Percentiles rank a stretch among this genome's conserved stretches.
phyloP scores from a whole-genome alignment of 92 coral and sea anemone species.

The Palythoa heliodiscus region DNA sequence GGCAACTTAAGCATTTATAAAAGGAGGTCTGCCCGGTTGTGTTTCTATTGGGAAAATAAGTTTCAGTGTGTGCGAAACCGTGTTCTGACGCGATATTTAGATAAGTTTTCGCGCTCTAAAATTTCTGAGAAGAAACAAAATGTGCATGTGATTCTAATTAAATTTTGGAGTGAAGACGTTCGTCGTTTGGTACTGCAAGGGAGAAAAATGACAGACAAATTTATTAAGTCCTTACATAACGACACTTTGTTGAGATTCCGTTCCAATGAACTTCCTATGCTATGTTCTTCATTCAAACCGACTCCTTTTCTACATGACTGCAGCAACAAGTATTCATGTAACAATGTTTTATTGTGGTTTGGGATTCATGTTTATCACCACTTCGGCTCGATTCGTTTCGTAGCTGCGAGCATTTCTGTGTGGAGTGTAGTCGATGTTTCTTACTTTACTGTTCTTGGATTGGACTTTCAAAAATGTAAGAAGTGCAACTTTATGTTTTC shows the following conservation, averaged over 20 bases:
- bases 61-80: slow-evolving; percentile 27
- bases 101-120: background rate
- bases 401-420: slow-evolving; percentile 29
- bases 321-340: slow-evolving; percentile 34
- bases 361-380: slow-evolving; percentile 28
- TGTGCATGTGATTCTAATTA: background rate
- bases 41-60: slow-evolving; percentile 23
- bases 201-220: background rate
- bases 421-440: slow-evolving; percentile 29
- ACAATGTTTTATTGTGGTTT: slow-evolving; percentile 29
- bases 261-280: background rate
- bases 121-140: background rate
- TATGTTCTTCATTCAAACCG: background rate
- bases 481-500: slow-evolving; percentile 24
- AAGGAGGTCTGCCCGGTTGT: slow-evolving; percentile 25
- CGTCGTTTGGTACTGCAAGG: background rate
- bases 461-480: slow-evolving; percentile 20
- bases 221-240: background rate
- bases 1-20: slow-evolving; percentile 31
- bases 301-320: slow-evolving; percentile 30
- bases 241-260: background rate
- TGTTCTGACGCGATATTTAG: slow-evolving; percentile 20
- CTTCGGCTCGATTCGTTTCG: slow-evolving; percentile 33
- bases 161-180: background rate
- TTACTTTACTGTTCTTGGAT: slow-evolving; percentile 24